phyloP scores from a whole-genome alignment of 1,140 invertebrate genomes.

The Pseudomyrmex dendroicus region DNA sequence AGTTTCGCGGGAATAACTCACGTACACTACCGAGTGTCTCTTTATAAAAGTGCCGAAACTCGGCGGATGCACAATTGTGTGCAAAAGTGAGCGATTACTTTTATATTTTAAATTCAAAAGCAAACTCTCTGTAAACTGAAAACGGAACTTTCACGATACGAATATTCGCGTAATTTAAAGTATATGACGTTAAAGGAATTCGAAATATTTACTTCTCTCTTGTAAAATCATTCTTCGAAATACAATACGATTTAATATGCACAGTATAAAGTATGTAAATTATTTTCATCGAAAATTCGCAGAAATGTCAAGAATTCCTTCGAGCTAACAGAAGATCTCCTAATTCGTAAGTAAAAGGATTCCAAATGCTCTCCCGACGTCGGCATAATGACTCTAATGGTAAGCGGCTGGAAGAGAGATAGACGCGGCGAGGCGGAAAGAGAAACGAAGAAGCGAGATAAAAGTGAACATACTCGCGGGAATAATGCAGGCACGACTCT shows the following conservation, averaged over 20 bases:
- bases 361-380: slow-evolving; percentile 17
- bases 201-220: background rate
- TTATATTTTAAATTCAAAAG: background rate
- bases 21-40: background rate
- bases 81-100: slow-evolving; percentile 29
- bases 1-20: slow-evolving; percentile 35
- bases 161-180: background rate
- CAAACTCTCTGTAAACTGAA: background rate
- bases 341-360: slow-evolving; percentile 55
- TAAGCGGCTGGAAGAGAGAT: slow-evolving; percentile 16
- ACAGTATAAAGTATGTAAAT: slow-evolving; percentile 15
- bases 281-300: slow-evolving; percentile 23
- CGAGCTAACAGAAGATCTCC: slow-evolving; percentile 28
- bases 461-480: slow-evolving; percentile 38
- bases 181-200: background rate
- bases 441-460: slow-evolving; percentile 55
- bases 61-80: slow-evolving; percentile 46
- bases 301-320: slow-evolving; percentile 62
- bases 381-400: slow-evolving; percentile 35
- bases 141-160: background rate
- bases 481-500: slow-evolving; percentile 73
- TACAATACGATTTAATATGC: background rate
- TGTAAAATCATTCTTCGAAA: background rate
- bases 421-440: slow-evolving; percentile 24
- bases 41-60: slow-evolving; percentile 32